Percentiles rank a stretch among this genome's conserved stretches.
Conservation (phyloP, 2,113 vertebrate species). For the Oreocharis arfaki region DNA sequence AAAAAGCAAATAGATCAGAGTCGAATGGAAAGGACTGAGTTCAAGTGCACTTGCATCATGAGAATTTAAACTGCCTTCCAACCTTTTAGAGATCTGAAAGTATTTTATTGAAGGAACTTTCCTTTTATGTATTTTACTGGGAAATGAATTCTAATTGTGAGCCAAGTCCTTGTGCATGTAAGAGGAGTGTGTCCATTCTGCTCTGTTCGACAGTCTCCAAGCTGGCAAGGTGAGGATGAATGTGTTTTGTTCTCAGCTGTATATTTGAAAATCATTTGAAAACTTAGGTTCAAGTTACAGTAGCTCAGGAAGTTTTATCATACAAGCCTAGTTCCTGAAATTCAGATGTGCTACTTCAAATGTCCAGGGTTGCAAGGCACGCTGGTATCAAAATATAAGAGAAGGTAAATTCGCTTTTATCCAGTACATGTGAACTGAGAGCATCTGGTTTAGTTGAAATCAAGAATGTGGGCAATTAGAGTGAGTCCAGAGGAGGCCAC, state of each 20-base stretch:
- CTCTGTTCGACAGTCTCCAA: neutral
- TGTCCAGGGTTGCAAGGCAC: neutral
- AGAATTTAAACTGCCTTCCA: slow-evolving; percentile 34
- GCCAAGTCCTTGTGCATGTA: neutral
- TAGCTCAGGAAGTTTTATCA: neutral
- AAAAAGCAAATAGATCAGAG: slow-evolving; percentile 41
- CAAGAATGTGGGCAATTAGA: neutral
- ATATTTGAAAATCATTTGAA: neutral
- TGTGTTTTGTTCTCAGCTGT: neutral
- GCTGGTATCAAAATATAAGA: neutral
- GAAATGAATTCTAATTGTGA: slow-evolving; percentile 2
- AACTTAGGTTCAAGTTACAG: neutral
- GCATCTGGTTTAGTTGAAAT: neutral
- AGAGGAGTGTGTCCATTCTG: neutral
- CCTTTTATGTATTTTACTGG: neutral
- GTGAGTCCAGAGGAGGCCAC: neutral
- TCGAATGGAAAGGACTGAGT: neutral
- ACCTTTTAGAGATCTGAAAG: neutral
- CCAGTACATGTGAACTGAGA: neutral
- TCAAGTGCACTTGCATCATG: slow-evolving; percentile 4
- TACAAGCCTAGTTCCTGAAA: neutral
- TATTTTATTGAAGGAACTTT: slow-evolving; percentile 15
- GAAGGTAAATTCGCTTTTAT: neutral
- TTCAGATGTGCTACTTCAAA: neutral
- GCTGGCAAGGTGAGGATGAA: neutral